A percentile compares a stretch with the other conserved stretches of the same genome.
These are phyloP conservation scores for Pocillopora damicornis DNA, from an alignment of 64 coral and sea anemone species.

Conservation along the genomic window DNA sequence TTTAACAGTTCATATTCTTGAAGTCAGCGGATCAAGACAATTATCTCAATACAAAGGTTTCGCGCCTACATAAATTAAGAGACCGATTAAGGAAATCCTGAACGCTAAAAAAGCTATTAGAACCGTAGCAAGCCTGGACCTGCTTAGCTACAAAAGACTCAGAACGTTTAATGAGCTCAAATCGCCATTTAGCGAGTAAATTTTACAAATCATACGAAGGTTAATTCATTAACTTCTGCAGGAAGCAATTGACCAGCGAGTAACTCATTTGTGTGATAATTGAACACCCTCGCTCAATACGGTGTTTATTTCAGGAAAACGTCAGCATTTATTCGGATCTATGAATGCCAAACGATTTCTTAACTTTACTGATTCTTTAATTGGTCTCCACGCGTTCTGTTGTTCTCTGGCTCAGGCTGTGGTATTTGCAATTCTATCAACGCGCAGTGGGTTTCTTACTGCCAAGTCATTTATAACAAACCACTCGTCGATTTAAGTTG, in stretches of 20 bases:
- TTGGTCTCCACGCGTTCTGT: neutral
- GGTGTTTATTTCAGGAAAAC: too few relatives aligned
- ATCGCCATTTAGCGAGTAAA: neutral
- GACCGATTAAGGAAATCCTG: neutral
- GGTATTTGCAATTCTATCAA: neutral
- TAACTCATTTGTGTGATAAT: neutral
- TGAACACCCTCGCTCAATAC: too few relatives aligned
- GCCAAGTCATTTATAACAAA: neutral
- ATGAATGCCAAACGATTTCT: too few relatives aligned
- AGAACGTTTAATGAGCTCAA: neutral
- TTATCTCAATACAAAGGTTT: constrained; percentile 36
- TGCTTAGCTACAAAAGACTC: neutral
- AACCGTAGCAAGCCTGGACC: neutral
- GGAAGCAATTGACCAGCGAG: constrained; percentile 31
- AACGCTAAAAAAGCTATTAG: neutral
- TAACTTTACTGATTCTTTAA: neutral
- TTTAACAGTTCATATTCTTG: constrained; percentile 25
- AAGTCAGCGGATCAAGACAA: constrained; percentile 16
- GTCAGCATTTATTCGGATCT: too few relatives aligned
- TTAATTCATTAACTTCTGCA: neutral
- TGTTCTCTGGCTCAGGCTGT: neutral
- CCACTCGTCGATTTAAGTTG: neutral
- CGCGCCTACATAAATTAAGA: constrained; percentile 12
- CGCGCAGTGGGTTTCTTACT: neutral
- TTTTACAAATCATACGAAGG: neutral